A percentile compares a stretch with the other conserved stretches of the same genome.
These are phyloP conservation scores for Campoplex capitator DNA, from an alignment of 2,888 invertebrate genomes.

Conservation along the genomic window DNA sequence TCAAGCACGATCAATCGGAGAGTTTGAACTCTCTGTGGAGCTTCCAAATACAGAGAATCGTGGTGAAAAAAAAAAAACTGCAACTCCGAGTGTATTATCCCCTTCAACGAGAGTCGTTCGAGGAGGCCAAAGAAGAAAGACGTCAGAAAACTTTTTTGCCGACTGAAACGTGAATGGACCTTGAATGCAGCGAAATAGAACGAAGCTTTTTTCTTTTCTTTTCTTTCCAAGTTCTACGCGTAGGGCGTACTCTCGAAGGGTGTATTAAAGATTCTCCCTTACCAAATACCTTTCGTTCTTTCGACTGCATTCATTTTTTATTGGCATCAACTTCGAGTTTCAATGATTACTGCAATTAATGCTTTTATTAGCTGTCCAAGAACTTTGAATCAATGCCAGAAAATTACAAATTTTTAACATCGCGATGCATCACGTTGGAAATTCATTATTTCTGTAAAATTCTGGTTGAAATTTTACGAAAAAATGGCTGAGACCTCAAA, in stretches of 20 bases:
- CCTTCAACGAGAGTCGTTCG: constrained; percentile 59
- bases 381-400: not conserved
- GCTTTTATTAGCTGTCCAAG: too few species aligned
- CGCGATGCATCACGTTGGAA: not conserved
- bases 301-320: not conserved
- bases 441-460: not conserved
- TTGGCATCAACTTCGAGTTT: not conserved
- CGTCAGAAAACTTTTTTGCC: constrained; percentile 47
- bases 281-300: not conserved
- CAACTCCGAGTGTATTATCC: constrained; percentile 59
- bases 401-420: not conserved
- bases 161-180: constrained; percentile 49
- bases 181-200: constrained; percentile 25
- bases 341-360: too few species aligned
- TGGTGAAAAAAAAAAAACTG: constrained; percentile 33
- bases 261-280: not conserved
- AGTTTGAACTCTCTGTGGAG: constrained; percentile 17
- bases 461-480: not conserved
- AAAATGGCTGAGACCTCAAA: too few species aligned
- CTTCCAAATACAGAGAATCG: constrained; percentile 19
- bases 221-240: not conserved
- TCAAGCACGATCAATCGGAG: constrained; percentile 28
- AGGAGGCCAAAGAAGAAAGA: not conserved
- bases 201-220: constrained; percentile 11
- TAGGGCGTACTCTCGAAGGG: not conserved